A percentile compares a stretch with the other conserved stretches of the same genome.
These are phyloP conservation scores for Cheilosia pagana DNA, from an alignment of 2,888 invertebrate species.

Conservation along the genomic window DNA sequence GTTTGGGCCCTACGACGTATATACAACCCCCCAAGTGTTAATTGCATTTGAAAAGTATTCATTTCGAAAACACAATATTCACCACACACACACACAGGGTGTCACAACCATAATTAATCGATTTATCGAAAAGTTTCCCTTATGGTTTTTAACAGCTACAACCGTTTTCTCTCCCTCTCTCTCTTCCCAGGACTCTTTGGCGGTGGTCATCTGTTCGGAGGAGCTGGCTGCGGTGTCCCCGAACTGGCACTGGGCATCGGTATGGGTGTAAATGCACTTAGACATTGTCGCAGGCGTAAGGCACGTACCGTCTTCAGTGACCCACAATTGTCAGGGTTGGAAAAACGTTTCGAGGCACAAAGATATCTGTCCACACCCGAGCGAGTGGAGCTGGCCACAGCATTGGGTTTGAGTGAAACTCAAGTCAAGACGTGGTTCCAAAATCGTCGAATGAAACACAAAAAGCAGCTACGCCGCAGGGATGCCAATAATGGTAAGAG, in stretches of 20 bases:
- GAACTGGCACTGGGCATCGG: conserved; percentile 83
- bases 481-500: conserved; percentile 82
- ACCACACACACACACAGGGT: conserved; percentile 38
- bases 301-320: conserved; percentile 96
- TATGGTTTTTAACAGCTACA: conserved; percentile 48
- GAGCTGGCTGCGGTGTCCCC: conserved; percentile 81
- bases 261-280: conserved; percentile 87
- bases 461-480: conserved; percentile 89
- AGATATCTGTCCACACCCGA: conserved; percentile 98
- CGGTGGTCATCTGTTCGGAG: conserved; percentile 82
- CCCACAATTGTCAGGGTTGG: conserved; percentile 92
- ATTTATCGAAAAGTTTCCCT: conserved; percentile 66
- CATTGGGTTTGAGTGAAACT: conserved; percentile 96
- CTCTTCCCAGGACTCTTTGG: conserved; percentile 81
- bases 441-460: conserved; percentile 98
- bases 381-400: conserved; percentile 96
- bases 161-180: conserved; percentile 10
- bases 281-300: conserved; percentile 97
- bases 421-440: conserved; percentile 99
- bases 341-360: conserved; percentile 97
- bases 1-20: not conserved
- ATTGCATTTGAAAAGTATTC: conserved; percentile 52
- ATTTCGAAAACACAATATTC: conserved; percentile 52
- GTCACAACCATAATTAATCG: conserved; percentile 68
- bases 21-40: conserved; percentile 40